A percentile compares a stretch with the other conserved stretches of the same genome.
phyloP scores from a whole-genome alignment of 2,797 vertebrate species.

The Schizothorax lantsangensis region DNA sequence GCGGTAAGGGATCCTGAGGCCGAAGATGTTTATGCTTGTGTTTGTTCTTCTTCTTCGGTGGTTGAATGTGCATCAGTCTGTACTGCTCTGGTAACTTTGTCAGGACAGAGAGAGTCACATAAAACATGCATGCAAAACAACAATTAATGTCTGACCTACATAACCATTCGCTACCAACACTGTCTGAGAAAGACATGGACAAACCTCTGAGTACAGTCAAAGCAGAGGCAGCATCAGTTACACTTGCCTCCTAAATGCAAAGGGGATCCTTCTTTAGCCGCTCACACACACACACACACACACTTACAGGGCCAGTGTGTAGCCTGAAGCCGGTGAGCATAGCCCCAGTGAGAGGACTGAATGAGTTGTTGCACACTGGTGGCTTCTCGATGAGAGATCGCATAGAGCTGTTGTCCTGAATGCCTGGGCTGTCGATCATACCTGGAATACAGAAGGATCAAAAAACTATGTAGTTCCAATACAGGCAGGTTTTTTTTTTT shows the following conservation, averaged over 20 bases:
- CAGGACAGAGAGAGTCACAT: background rate
- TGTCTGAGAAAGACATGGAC: background rate
- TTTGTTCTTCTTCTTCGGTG: conserved; percentile 97
- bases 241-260: background rate
- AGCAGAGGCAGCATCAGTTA: background rate
- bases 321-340: conserved; percentile 95
- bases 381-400: conserved; percentile 96
- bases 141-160: background rate
- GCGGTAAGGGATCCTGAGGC: conserved; percentile 93
- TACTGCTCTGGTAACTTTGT: conserved; percentile 93
- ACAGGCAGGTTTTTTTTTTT: background rate
- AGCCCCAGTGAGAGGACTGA: conserved; percentile 92
- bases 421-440: conserved; percentile 95
- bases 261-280: background rate
- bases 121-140: background rate
- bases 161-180: background rate
- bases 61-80: conserved; percentile 98
- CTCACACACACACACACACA: background rate
- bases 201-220: background rate
- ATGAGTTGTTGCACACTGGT: conserved; percentile 93
- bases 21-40: conserved; percentile 97
- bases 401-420: conserved; percentile 94
- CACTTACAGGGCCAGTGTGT: conserved; percentile 91
- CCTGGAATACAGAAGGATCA: conserved; percentile 68
- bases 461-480: background rate